These are phyloP conservation scores for Oligia fasciuncula DNA, from an alignment of 2,888 invertebrate species.

Conservation along the genomic window DNA sequence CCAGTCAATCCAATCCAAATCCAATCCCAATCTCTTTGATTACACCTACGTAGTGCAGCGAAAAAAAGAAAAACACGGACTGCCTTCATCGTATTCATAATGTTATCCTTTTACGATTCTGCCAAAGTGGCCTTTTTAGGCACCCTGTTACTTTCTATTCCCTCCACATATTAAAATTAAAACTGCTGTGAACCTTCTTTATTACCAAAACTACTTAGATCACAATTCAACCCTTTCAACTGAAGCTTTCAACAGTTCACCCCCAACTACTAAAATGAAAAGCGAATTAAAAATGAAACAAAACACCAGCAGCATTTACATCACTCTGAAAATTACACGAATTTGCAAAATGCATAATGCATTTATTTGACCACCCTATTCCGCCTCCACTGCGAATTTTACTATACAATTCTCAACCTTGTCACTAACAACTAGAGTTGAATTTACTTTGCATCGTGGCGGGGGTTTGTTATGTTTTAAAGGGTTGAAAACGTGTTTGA, in stretches of 20 bases:
- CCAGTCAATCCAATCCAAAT: too few species aligned
- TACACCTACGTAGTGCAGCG: too few species aligned
- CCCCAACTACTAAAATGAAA: constrained; percentile 9
- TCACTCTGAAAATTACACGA: constrained; percentile 57
- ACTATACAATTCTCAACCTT: neutral
- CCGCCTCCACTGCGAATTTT: neutral
- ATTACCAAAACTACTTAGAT: constrained; percentile 3
- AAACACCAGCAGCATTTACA: constrained; percentile 24
- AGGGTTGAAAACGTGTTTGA: constrained; percentile 14
- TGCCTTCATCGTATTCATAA: too few species aligned
- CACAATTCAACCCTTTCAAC: constrained; percentile 15
- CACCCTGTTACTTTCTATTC: too few species aligned
- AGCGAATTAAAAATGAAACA: constrained; percentile 30
- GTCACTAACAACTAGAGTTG: accelerated
- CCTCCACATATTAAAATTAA: neutral
- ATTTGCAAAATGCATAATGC: constrained; percentile 74
- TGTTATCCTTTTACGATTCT: too few species aligned
- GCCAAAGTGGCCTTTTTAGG: too few species aligned
- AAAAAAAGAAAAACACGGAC: too few species aligned
- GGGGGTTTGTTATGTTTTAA: constrained; percentile 21
- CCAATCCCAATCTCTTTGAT: too few species aligned
- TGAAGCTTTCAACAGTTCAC: constrained; percentile 8
- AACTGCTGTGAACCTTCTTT: neutral
- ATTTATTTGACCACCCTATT: constrained; percentile 53
- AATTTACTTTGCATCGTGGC: neutral